Evolutionary conservation across 2,113 vertebrate genomes (phyloP).

Genomic region (Tilapia sparmanii): DNA sequence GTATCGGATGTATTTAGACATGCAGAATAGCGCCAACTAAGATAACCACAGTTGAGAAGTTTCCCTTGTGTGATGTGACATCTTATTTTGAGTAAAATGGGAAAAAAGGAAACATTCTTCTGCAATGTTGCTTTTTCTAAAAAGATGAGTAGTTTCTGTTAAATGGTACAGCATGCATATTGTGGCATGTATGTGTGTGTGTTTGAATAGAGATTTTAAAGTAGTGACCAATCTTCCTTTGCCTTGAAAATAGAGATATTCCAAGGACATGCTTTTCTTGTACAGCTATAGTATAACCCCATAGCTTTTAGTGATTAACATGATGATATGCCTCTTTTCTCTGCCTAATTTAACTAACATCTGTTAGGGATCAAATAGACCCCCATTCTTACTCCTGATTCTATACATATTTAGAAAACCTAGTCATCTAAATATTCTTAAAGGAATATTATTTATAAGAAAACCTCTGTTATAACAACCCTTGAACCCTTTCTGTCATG

Average conservation of each 20-base stretch:
- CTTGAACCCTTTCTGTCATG: neutral
- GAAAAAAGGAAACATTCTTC: neutral
- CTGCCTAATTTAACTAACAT: conserved; percentile 13
- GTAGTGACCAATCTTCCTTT: neutral
- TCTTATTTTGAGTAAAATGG: neutral
- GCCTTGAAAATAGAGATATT: neutral
- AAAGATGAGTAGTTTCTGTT: neutral
- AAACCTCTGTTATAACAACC: neutral
- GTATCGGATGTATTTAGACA: neutral
- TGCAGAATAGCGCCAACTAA: neutral
- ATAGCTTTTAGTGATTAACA: conserved; percentile 15
- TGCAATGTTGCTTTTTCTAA: neutral
- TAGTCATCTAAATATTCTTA: neutral
- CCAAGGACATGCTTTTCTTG: neutral
- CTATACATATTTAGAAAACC: neutral
- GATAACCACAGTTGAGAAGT: neutral
- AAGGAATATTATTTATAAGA: neutral
- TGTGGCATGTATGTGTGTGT: neutral
- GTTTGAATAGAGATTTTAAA: neutral
- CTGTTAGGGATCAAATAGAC: neutral
- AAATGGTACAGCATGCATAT: neutral
- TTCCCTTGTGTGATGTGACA: neutral
- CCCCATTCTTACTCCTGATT: neutral
- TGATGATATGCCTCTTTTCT: conserved; percentile 6
- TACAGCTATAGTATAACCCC: neutral